Conservation (phyloP, 2,113 vertebrate genomes). For the Plectropomus leopardus region DNA sequence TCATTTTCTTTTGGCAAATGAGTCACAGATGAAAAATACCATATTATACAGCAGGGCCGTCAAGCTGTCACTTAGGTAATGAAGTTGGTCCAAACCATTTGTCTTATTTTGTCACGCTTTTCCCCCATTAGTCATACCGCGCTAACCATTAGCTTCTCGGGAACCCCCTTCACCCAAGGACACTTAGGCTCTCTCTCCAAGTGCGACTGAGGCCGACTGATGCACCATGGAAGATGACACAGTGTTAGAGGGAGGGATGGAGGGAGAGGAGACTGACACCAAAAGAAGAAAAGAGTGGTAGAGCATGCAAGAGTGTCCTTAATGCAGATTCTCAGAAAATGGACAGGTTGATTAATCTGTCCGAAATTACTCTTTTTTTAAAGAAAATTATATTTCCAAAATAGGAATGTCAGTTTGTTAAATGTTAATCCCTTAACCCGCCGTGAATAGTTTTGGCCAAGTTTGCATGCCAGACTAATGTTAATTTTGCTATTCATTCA, state of each 20-base stretch:
- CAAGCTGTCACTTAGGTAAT: constrained; percentile 87
- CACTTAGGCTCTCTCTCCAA: constrained; percentile 78
- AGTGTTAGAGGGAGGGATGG: constrained; percentile 2
- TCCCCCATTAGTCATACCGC: constrained; percentile 85
- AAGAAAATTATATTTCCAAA: constrained; percentile 10
- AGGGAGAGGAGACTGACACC: constrained; percentile 57
- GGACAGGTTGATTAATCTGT: constrained; percentile 56
- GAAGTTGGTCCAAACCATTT: constrained; percentile 88
- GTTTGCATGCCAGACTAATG: too few relatives aligned
- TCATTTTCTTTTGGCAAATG: constrained; percentile 80
- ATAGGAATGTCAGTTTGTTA: neutral
- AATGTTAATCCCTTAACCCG: too few relatives aligned
- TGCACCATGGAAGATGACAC: constrained; percentile 57
- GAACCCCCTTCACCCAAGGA: constrained; percentile 86
- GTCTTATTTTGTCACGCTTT: constrained; percentile 88
- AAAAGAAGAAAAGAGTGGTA: constrained; percentile 35
- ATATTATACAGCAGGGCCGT: constrained; percentile 83
- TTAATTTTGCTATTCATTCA: too few relatives aligned
- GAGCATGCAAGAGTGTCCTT: constrained; percentile 23
- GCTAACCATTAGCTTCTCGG: constrained; percentile 82
- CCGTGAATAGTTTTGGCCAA: too few relatives aligned
- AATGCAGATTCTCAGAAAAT: constrained; percentile 28
- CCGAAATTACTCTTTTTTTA: constrained; percentile 6
- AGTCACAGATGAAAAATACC: constrained; percentile 86
- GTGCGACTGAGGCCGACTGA: constrained; percentile 69